Base-by-base conservation (phyloP, 2,888 invertebrate species). In the Lydus trimaculatus region DNA sequence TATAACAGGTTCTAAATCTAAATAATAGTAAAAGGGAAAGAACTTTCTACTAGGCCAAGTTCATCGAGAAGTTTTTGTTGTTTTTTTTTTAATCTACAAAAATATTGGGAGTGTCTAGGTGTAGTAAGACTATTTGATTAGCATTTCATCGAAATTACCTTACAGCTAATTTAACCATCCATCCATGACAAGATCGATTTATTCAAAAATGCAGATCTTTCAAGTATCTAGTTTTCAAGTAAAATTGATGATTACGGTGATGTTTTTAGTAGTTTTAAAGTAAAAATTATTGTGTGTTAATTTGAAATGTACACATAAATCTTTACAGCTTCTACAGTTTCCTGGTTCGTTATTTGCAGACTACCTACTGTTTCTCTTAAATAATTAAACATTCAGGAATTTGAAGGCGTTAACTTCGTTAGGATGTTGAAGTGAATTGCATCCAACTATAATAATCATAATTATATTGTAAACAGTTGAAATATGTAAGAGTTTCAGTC, bases 41-140 rank as follows among this genome's bases (percentile, higher is more conserved):
- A 72, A 73, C 77, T 77, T 77, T 77, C 77, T 76, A 76, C 70
- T 66, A 72, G 73, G 73, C 74, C 75, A 75, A 75, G 75, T 75
- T 76, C 73, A 73, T 63, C 66, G 56, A 56, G 15, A 4, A 56
- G 13, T 2, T 56, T 25, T 43, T 43, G 43, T 43, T 36, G 13
- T 6, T 43, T 13, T 25, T 4, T 25, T 56, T 13, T 25, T 25
- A 4, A 6, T 13, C 13, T 56, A 15, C 6, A 25, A 15, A 15
- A 66, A 61, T 59, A 59, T 65, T 69, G 69, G 69, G 69, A 65
- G 69, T 69, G 69, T 69, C 25, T 25, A 13, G 20, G 13, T 43
- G 13, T 62, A 23, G 25, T 39, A 43, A 59, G 61, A 64, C 31
- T 31, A 28, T 58, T 68, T 31, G 28, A 64, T 56, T 23, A 25